Percentiles rank a stretch among this genome's conserved stretches.
Evolutionary conservation across 92 coral and sea anemone genomes (phyloP).

Genomic region (Phenganax subtilis): DNA sequence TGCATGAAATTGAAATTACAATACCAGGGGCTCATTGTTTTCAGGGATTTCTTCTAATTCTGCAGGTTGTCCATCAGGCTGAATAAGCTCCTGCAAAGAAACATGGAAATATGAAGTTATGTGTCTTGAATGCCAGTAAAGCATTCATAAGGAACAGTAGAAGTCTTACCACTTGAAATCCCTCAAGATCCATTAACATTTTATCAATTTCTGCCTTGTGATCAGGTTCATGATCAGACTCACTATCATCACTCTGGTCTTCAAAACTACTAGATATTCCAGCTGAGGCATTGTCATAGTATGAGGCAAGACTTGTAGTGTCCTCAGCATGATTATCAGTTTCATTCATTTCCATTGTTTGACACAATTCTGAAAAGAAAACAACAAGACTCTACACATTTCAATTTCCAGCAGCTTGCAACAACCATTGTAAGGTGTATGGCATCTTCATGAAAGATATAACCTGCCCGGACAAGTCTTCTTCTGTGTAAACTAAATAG

Average conservation of each 20-base stretch:
- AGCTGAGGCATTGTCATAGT: conserved; percentile 23
- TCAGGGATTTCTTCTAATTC: conserved; percentile 24
- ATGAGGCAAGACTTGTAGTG: conserved; percentile 15
- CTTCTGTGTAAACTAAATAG: not conserved
- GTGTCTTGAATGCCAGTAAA: conserved; percentile 55
- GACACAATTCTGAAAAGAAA: not conserved
- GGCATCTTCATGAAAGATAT: not conserved
- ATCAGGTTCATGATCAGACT: conserved; percentile 31
- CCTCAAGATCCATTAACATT: conserved; percentile 86
- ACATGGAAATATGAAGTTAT: not conserved
- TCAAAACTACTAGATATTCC: conserved; percentile 36
- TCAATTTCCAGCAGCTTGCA: too few relatives aligned
- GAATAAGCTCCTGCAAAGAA: conserved; percentile 16
- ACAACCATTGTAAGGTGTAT: not conserved
- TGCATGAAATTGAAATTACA: conserved; percentile 48
- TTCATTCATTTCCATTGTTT: conserved; percentile 15
- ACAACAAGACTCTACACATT: too few relatives aligned
- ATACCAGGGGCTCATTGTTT: conserved; percentile 14
- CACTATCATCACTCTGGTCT: conserved; percentile 37
- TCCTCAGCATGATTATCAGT: conserved; percentile 14
- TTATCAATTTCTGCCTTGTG: conserved; percentile 84
- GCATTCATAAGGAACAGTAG: not conserved
- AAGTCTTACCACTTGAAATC: conserved; percentile 71
- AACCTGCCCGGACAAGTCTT: not conserved
- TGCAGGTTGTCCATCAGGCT: conserved; percentile 16